Evolutionary conservation across 2,888 invertebrate genomes (phyloP).

Genomic region (Apotomis capreana): DNA sequence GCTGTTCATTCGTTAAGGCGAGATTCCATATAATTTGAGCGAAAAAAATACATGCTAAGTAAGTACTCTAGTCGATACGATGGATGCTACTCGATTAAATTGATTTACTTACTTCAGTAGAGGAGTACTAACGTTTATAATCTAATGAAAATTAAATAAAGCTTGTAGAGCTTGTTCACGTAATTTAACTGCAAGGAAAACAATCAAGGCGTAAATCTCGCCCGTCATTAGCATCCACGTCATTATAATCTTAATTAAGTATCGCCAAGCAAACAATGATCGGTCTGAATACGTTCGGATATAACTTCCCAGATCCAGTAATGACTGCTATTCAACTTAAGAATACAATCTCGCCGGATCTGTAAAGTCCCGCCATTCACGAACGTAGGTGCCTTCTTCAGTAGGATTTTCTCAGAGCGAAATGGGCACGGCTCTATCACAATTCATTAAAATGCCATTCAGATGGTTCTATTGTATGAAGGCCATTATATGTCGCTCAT

Average conservation of each 20-base stretch:
- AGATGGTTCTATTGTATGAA: conserved; percentile 68
- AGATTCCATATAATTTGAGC: no score
- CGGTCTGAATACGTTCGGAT: conserved; percentile 43
- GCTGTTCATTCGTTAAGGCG: no score
- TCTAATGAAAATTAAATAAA: neutral
- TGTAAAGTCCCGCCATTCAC: conserved; percentile 68
- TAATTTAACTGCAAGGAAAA: conserved; percentile 8
- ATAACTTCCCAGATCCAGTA: conserved; percentile 59
- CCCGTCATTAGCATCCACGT: conserved; percentile 38
- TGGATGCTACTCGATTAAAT: no score
- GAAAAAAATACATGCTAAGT: no score
- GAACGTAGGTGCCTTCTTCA: conserved; percentile 70
- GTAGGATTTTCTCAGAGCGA: conserved; percentile 57
- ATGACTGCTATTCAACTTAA: conserved; percentile 71
- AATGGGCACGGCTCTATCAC: conserved; percentile 65
- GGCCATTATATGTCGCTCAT: conserved; percentile 68
- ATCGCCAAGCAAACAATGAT: conserved; percentile 38
- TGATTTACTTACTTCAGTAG: neutral
- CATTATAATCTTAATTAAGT: conserved; percentile 42
- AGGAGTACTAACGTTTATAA: neutral
- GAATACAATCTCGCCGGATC: conserved; percentile 69
- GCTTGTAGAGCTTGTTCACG: neutral
- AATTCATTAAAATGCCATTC: conserved; percentile 77
- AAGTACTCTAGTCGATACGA: no score
- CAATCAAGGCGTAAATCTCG: conserved; percentile 21